phyloP scores from a whole-genome alignment of 2,888 invertebrate genomes.

The Hypomecis atomaria region DNA sequence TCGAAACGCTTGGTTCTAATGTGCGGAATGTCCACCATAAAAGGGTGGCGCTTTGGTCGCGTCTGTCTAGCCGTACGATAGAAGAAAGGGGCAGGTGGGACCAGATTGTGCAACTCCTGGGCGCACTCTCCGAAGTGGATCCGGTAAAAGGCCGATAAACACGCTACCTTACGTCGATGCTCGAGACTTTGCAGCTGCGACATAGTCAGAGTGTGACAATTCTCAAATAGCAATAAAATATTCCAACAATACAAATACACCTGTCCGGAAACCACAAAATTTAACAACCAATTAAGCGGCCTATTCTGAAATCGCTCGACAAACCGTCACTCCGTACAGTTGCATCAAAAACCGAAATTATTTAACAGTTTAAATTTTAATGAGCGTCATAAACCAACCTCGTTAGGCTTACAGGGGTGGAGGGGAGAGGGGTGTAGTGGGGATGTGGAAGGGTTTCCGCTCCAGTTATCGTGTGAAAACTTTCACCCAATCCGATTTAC shows the following conservation, averaged over 20 bases:
- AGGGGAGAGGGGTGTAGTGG: constrained; percentile 21
- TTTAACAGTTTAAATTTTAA: constrained; percentile 52
- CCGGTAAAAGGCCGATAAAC: no score
- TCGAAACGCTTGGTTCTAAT: no score
- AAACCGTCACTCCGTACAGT: constrained; percentile 27
- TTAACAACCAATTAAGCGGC: constrained; percentile 21
- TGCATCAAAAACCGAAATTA: constrained; percentile 45
- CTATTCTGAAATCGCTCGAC: constrained; percentile 24
- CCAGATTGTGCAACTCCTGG: no score
- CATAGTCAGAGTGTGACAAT: no score
- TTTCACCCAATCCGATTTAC: constrained; percentile 80
- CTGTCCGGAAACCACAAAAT: constrained; percentile 3
- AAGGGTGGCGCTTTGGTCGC: no score
- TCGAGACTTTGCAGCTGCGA: no score
- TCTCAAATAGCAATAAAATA: no score
- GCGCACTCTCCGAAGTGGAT: no score
- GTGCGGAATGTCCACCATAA: no score
- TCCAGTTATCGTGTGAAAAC: constrained; percentile 78
- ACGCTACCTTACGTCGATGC: no score
- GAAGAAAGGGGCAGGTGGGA: no score
- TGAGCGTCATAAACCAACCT: constrained; percentile 52
- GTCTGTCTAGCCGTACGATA: no score
- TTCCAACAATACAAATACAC: not conserved
- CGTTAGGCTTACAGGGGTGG: constrained; percentile 44
- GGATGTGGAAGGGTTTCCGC: constrained; percentile 60